Evolutionary conservation across 2,888 invertebrate genomes (phyloP), one percentile per base, ranked within the genome.

Genomic region (Xylocampa areola): DNA sequence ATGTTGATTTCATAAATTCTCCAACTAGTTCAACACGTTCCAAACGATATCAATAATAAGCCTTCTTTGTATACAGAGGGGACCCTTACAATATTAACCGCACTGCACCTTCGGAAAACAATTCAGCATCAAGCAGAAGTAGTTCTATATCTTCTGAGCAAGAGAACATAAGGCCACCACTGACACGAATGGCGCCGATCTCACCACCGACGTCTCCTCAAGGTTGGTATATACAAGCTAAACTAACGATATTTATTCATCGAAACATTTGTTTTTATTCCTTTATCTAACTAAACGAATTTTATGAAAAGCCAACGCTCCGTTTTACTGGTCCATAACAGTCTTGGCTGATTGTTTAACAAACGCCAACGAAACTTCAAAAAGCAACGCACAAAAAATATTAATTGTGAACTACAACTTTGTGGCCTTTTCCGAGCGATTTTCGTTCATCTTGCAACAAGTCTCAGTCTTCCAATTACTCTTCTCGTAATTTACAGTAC

Each of bases 91-190:
- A 64, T 35, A 78, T 81, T 45, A 87, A 81, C 58, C 85, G 88
- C 2, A 85, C 87, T 0, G 74, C 65, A 8, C 59, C 63, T 3
- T 84, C 91, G 0, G 91, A 93, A 45, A 89, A 86, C 51, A 91
- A 89, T 59, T 93, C 94, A 0, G 83, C 87, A 0, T 93, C 94
- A 0, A 94, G 94, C 73, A 79, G 94, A 48, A 93, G 93, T 74
- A 94, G 93, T 65, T 94, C 94, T 2, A 85, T 94, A 64, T 94
- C 94, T 0, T 94, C 94, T 0, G 94, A 94, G 13, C 92, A 93
- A 53, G 94, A 94, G 67, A 90, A 86, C 74, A 91, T 91, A 5
- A 83, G 93, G 21, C 93, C 94, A 13, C 92, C 94, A 4, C 76
- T 94, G 36, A 90, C 90, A 60, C 82, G 93, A 17, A 91, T 91